phyloP scores from a whole-genome alignment of 37 sponge, comb jelly and placozoan species.

The Lycopodina hypogea region DNA sequence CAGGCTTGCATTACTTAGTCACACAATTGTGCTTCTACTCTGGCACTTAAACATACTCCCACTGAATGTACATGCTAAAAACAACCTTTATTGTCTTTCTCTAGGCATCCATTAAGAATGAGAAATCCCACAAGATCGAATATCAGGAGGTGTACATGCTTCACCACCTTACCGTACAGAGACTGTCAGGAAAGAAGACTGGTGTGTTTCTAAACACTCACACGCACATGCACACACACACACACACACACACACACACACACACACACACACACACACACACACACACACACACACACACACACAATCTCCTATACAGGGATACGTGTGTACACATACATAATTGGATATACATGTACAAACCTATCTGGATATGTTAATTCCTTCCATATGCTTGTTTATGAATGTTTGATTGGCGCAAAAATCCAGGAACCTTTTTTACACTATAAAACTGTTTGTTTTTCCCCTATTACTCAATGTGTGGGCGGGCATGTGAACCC shows the following conservation, averaged over 20 bases:
- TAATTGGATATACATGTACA: too few species aligned
- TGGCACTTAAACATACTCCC: neutral
- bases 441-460: too few species aligned
- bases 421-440: neutral
- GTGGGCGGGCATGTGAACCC: too few species aligned
- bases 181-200: conserved; percentile 62
- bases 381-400: neutral
- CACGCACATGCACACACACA: neutral
- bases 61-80: conserved; percentile 63
- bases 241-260: neutral
- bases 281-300: too few species aligned
- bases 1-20: neutral
- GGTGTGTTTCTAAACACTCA: neutral
- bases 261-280: neutral
- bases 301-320: too few species aligned
- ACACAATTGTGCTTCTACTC: neutral
- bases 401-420: neutral
- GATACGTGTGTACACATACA: too few species aligned
- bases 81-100: conserved; percentile 8
- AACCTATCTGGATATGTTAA: too few species aligned
- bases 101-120: conserved; percentile 60
- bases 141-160: conserved; percentile 57
- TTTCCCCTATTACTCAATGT: too few species aligned
- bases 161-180: conserved; percentile 71
- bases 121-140: conserved; percentile 46